A percentile compares a stretch with the other conserved stretches of the same genome.
Evolutionary conservation across 2,797 vertebrate species (phyloP).

Genomic region (Chrosomus eos): DNA sequence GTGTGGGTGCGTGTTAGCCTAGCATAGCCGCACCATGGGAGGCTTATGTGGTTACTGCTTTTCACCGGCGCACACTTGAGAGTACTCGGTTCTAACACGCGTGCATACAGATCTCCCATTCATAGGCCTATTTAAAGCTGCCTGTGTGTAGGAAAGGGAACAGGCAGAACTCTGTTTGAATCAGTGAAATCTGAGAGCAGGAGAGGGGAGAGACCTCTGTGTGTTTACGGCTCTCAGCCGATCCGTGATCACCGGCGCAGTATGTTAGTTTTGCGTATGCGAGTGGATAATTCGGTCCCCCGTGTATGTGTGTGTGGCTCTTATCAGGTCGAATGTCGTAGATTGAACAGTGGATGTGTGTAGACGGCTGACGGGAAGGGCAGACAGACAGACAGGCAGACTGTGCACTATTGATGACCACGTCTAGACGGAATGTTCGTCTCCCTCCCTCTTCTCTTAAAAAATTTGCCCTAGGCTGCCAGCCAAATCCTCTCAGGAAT

Average conservation of each 20-base stretch:
- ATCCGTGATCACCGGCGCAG: background rate
- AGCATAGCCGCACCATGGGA: background rate
- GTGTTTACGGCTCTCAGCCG: background rate
- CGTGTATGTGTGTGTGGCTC: background rate
- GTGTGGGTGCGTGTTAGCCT: constrained; percentile 58
- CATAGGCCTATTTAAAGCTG: constrained; percentile 50
- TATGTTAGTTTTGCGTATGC: constrained; percentile 11
- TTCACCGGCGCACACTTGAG: constrained; percentile 37
- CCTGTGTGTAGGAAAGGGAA: constrained; percentile 31
- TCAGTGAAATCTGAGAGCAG: constrained; percentile 39
- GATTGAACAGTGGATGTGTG: constrained; percentile 38
- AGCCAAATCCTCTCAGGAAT: constrained; percentile 72
- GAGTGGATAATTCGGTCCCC: background rate
- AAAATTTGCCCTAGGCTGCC: constrained; percentile 71
- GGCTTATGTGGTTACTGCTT: constrained; percentile 26
- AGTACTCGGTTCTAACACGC: constrained; percentile 18
- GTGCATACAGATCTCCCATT: constrained; percentile 50
- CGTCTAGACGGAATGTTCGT: constrained; percentile 75
- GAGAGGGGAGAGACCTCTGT: constrained; percentile 31
- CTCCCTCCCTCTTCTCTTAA: constrained; percentile 62
- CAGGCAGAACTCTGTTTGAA: constrained; percentile 45
- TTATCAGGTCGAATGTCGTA: constrained; percentile 25
- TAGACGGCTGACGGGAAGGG: constrained; percentile 16
- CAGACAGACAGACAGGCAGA: constrained; percentile 47
- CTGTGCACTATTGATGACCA: constrained; percentile 47